Evolutionary conservation across 2,888 invertebrate genomes (phyloP).

Genomic region (Octonoba sinensis): DNA sequence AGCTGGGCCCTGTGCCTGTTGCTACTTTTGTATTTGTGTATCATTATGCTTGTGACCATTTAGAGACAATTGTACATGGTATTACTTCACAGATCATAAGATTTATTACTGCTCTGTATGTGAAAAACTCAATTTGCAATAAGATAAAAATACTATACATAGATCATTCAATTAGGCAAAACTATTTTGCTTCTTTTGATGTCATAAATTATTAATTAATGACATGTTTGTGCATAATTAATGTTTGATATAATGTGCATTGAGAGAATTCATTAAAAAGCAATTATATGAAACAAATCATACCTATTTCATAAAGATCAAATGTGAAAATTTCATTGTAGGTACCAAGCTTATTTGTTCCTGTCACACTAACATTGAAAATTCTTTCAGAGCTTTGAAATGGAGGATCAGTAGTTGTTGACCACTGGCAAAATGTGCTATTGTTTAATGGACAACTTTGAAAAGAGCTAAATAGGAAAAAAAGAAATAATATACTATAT

Average conservation of each 20-base stretch:
- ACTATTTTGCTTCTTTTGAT: no score
- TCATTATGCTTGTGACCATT: no score
- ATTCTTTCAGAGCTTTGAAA: conserved; percentile 24
- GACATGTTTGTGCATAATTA: not conserved
- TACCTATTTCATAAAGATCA: conserved; percentile 44
- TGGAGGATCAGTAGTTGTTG: conserved; percentile 47
- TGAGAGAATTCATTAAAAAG: not conserved
- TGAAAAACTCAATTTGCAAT: no score
- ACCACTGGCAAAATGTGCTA: conserved; percentile 58
- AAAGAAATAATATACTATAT: no score
- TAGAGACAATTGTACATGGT: no score
- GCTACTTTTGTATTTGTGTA: no score
- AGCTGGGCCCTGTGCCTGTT: no score
- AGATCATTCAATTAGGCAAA: no score
- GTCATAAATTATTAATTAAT: no score
- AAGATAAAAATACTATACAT: no score
- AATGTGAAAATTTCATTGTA: conserved; percentile 31
- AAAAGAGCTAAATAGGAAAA: not conserved
- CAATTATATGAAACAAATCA: not conserved
- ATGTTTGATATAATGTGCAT: not conserved
- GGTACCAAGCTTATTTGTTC: conserved; percentile 52
- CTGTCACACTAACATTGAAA: conserved; percentile 38
- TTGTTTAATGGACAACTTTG: conserved; percentile 28
- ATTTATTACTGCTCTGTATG: no score
- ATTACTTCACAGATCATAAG: no score